These are phyloP conservation scores for Vombatus ursinus DNA, from an alignment of 2,113 vertebrate species.

Conservation along the genomic window DNA sequence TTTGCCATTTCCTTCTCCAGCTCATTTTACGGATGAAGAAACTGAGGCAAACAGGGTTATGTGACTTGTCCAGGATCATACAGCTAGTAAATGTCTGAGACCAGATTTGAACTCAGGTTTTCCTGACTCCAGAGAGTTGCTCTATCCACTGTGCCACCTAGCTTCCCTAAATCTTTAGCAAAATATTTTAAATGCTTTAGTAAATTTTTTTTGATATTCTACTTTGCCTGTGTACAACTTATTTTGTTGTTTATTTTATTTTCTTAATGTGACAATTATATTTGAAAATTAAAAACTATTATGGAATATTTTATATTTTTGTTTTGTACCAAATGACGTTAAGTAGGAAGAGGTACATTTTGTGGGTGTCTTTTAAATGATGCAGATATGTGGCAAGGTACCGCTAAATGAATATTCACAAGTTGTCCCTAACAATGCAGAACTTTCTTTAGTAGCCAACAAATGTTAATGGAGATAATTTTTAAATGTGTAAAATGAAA, in stretches of 20 bases:
- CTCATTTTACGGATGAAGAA: no score
- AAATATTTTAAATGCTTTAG: slow-evolving; percentile 85
- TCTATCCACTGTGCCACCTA: no score
- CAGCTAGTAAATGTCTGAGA: no score
- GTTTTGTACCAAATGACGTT: slow-evolving; percentile 72
- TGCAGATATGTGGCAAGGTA: slow-evolving; percentile 63
- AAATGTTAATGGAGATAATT: slow-evolving; percentile 61
- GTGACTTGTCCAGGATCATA: no score
- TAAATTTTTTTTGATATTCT: slow-evolving; percentile 93
- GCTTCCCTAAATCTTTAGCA: no score
- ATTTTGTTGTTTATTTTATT: slow-evolving; percentile 85
- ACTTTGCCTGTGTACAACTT: slow-evolving; percentile 91
- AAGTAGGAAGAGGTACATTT: slow-evolving; percentile 70
- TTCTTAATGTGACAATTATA: slow-evolving; percentile 84
- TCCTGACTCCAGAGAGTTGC: no score
- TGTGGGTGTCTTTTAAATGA: slow-evolving; percentile 44
- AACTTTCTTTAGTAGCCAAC: slow-evolving; percentile 62
- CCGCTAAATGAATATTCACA: slow-evolving; percentile 72
- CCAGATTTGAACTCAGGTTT: no score
- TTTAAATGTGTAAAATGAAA: slow-evolving; percentile 63
- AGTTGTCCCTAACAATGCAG: slow-evolving; percentile 48
- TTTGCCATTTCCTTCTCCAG: no score
- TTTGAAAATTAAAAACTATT: slow-evolving; percentile 77
- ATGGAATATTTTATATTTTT: slow-evolving; percentile 68
- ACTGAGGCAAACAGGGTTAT: no score